Base-by-base conservation (phyloP, 2,113 vertebrate species). In the Platichthys flesus region DNA sequence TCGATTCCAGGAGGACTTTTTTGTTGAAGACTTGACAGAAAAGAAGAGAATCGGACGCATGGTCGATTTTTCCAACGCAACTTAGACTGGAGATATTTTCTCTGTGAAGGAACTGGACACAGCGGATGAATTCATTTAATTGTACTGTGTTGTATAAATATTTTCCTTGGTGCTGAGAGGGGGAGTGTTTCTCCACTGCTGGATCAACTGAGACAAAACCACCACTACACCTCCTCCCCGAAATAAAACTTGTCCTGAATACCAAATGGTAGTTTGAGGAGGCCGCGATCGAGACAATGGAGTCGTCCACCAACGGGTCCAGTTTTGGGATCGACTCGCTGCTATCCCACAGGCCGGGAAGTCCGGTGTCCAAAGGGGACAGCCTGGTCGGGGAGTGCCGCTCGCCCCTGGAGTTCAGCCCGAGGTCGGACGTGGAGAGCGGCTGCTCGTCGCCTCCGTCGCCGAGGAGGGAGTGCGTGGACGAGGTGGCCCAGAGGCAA, bases 251-350 rank as follows among this genome's bases (percentile, higher is more conserved):
- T 93, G 78, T 64, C 62, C 82, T 66, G 67, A 86, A 91, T 87
- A 87, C 93, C 93, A 92, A 92, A 95, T 95, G 93, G 78, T 91
- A 75, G 88, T 94, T 89, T 94, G 82, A 90, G 84, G 87, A 90
- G 85, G 88, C 86, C 82, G 74, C 82, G 67, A 76, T 73, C 81
- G 49, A 82, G 59, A 90, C 82, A 86, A 99, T 98, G 98, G 97
- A 99, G 94, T 95, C 95, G 88, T 95, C 97, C 92, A 92, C 96
- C 91, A 97, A 96, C 95, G 97, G 96, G 16, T 94, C 95, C 92
- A 95, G 93, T 79, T 99, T 99, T 91, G 98, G 97, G 93, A 99
- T 99, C 92, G 98, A 98, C 94, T 98, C 97, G 88, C 95, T 99
- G 88, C 94, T 99, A 90, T 99, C 98, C 73, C 98, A 97, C 94